phyloP scores from a whole-genome alignment of 2,113 vertebrate genomes.

The Anolis sagrei region DNA sequence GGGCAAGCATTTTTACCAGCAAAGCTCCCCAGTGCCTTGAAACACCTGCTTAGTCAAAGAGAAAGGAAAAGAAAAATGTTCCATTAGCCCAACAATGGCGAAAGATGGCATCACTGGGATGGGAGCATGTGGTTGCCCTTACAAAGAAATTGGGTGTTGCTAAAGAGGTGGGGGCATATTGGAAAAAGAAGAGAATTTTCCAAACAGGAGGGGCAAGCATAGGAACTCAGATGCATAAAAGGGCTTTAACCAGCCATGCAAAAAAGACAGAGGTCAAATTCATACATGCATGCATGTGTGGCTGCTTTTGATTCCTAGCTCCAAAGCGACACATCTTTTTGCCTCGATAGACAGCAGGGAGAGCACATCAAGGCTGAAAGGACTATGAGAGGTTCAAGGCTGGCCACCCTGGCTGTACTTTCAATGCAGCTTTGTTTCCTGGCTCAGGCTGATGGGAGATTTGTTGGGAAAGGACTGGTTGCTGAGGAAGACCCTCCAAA shows the following conservation, averaged over 20 bases:
- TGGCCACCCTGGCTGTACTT: accelerated
- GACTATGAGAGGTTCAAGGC: slow-evolving; percentile 35
- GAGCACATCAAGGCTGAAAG: background rate
- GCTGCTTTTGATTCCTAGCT: slow-evolving; percentile 24
- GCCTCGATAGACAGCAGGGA: background rate
- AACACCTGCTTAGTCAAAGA: background rate
- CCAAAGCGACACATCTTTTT: background rate
- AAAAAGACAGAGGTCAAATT: background rate
- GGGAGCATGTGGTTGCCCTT: accelerated
- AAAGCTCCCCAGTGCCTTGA: background rate
- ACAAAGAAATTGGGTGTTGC: accelerated
- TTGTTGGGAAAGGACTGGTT: background rate
- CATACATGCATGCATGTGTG: background rate
- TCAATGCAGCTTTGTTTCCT: slow-evolving; percentile 7
- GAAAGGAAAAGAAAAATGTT: background rate
- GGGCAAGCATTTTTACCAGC: accelerated
- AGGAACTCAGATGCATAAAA: slow-evolving; percentile 55
- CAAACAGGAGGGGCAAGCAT: background rate
- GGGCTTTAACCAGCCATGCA: background rate
- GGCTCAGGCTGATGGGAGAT: background rate
- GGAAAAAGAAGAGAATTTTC: accelerated
- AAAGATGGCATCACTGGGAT: background rate
- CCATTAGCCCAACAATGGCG: background rate
- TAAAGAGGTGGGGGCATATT: background rate
- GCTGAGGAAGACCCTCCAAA: background rate